Base-by-base conservation (phyloP, 2,888 invertebrate species). In the Hoplodrina ambigua region DNA sequence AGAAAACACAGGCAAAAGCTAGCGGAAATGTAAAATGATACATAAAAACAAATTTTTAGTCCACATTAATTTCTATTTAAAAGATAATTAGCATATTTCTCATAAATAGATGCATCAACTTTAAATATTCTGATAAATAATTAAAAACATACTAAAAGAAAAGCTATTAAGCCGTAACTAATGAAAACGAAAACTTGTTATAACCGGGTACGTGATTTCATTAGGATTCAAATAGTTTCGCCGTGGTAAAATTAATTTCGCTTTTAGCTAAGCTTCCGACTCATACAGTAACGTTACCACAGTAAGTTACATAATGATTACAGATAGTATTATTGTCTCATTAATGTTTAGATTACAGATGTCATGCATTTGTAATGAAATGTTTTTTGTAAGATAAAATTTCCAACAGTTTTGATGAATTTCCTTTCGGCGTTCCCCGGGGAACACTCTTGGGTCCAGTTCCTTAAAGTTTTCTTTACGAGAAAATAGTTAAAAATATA, bases 141-240 rank as follows among this genome's bases (percentile, higher is more conserved):
- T 50, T 49, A 17, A 66, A 33, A 46, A 44, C 5, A 15, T n/a
- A 4, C 15, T 50, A 13, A 20, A 50, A 33, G 17, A 55, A 62
- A 13, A 49, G 30, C 10, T 19, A 63, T 19, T n/a, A 49, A 57
- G 19, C 71, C 60, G n/a, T 57, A 17, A 15, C 53, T 37, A 50
- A 65, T 68, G 68, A 56, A 44, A 20, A 60, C 60, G 53, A 56
- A 67, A 67, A 53, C 19, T 46, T 61, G 25, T 53, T 30, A 37
- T 41, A 53, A 55, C 25, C 20, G 0, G n/a, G 44, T 61, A 58
- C 64, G 69, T 78, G 64, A 78, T 69, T 73, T 61, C 30, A 69
- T 69, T 78, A 61, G 20, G 17, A 61, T 75, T 61, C 50, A 50
- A 53, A 52, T 20, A 33, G 10, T 25, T 56, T 46, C 6, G 15